Conservation (phyloP, 2,113 vertebrate species). For the Mastomys natalensis region DNA sequence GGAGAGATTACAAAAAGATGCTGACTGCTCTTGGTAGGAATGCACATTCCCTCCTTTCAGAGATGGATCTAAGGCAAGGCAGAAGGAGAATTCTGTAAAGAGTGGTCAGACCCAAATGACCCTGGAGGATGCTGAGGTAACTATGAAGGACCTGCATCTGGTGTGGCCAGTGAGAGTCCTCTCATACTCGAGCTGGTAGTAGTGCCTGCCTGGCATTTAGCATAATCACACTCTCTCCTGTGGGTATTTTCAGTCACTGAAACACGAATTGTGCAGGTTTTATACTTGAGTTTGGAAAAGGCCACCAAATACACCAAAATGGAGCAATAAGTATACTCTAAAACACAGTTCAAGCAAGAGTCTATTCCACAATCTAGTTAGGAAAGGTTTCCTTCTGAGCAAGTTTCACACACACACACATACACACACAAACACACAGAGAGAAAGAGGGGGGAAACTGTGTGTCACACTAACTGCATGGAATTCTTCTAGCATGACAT, state of each 20-base stretch:
- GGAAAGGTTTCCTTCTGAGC: constrained; percentile 5
- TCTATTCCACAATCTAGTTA: constrained; percentile 11
- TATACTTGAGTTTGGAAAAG: not conserved
- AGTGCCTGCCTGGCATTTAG: not conserved
- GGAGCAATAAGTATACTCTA: constrained; percentile 1
- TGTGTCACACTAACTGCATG: not conserved
- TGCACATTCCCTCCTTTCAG: not conserved
- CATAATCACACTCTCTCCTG: not conserved
- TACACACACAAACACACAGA: not conserved
- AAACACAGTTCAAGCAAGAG: not conserved
- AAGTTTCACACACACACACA: not conserved
- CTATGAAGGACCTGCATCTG: not conserved
- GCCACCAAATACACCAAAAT: not conserved
- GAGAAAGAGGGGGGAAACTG: no score
- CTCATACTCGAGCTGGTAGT: not conserved
- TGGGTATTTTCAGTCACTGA: not conserved
- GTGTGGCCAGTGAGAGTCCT: not conserved
- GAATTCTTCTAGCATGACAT: not conserved
- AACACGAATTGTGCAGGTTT: not conserved
- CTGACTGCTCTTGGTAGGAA: not conserved
- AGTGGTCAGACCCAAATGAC: not conserved
- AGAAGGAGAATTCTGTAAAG: not conserved
- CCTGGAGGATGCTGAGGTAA: not conserved
- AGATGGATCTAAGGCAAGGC: not conserved
- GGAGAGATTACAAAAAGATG: not conserved